A percentile compares a stretch with the other conserved stretches of the same genome.
Evolutionary conservation across 2,113 vertebrate genomes (phyloP).

Genomic region (Astur gentilis): DNA sequence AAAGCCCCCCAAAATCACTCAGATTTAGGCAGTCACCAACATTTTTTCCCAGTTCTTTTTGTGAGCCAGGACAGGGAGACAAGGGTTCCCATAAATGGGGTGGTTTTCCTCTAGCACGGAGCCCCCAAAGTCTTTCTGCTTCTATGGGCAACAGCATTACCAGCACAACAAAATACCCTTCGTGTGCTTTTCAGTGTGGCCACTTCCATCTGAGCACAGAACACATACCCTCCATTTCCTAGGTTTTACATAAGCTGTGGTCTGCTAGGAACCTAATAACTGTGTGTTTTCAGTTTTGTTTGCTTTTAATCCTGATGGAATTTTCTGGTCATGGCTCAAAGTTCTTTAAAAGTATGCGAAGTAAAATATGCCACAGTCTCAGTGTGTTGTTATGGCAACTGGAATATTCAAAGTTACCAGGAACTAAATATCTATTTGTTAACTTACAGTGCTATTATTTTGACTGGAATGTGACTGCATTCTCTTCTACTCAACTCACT

Average conservation of each 20-base stretch:
- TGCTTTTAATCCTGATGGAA: neutral
- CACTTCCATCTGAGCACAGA: neutral
- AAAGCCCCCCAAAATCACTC: neutral
- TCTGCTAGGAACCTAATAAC: neutral
- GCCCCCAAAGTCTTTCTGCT: neutral
- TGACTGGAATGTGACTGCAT: neutral
- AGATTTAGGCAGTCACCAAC: neutral
- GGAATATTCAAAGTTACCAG: constrained; percentile 3
- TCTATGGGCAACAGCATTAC: neutral
- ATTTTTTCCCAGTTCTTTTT: neutral
- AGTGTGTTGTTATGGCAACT: constrained; percentile 15
- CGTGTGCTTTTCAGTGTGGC: neutral
- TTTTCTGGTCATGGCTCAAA: constrained; percentile 19
- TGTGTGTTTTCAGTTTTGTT: neutral
- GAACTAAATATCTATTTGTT: neutral
- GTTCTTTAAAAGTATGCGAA: constrained; percentile 12
- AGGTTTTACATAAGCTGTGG: neutral
- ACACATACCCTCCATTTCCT: neutral
- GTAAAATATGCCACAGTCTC: neutral
- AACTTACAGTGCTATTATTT: neutral
- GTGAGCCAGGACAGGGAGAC: neutral
- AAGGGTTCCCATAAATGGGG: neutral
- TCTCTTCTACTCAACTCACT: neutral
- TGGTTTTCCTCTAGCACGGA: neutral
- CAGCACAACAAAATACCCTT: neutral